Percentiles rank a stretch among this genome's conserved stretches.
Evolutionary conservation across 2,888 invertebrate species (phyloP).

Genomic region (Oligia fasciuncula): DNA sequence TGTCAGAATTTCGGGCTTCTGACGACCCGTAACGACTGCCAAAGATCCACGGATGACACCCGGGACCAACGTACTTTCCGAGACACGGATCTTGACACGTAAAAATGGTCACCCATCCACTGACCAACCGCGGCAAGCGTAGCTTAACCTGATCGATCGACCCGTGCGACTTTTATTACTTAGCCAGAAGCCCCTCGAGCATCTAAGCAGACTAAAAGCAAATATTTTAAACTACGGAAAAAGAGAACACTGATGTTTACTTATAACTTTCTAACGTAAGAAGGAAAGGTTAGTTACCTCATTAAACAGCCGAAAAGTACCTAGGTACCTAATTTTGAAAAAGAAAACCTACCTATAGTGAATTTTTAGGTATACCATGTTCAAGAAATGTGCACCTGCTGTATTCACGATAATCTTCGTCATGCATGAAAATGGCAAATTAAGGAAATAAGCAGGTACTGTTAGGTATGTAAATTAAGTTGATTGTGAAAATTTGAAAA

Average conservation of each 20-base stretch:
- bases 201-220: not conserved
- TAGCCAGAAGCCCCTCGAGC: no score
- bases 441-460: slow-evolving; percentile 20
- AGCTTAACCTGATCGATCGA: no score
- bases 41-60: not conserved
- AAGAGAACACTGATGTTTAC: not conserved
- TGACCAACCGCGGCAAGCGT: no score
- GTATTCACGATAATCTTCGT: slow-evolving; percentile 14
- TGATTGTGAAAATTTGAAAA: slow-evolving; percentile 33
- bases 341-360: not conserved
- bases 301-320: not conserved
- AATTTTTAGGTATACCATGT: not conserved
- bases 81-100: no score
- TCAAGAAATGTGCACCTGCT: slow-evolving; percentile 11
- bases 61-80: no score
- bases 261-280: not conserved
- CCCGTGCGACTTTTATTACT: no score
- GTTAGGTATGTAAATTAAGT: slow-evolving; percentile 25
- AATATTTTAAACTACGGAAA: not conserved
- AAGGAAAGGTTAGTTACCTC: not conserved
- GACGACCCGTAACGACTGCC: not conserved
- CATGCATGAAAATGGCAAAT: slow-evolving; percentile 31
- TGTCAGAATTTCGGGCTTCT: no score
- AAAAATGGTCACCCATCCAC: no score
- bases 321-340: not conserved